Percentiles rank a stretch among this genome's conserved stretches.
Conservation (phyloP, 2,888 invertebrate genomes). For the Eupelmus urozonus region DNA sequence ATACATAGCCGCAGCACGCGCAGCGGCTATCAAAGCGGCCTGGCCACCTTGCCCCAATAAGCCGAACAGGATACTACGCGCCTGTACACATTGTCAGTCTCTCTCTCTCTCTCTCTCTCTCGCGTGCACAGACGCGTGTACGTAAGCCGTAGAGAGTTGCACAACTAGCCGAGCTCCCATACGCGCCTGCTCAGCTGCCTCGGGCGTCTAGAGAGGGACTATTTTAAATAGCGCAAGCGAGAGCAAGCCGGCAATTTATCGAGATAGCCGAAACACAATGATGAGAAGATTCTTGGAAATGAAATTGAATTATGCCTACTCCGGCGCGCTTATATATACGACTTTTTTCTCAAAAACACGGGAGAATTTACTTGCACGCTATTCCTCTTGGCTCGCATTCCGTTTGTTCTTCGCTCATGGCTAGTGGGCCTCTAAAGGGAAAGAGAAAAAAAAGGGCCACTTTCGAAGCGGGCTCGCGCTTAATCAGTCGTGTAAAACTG, state of each 20-base stretch:
- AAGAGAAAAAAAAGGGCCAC: neutral
- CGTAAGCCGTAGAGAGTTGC: slow-evolving; percentile 21
- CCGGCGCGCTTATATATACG: neutral
- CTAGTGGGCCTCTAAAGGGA: no score
- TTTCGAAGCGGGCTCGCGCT: slow-evolving; percentile 2
- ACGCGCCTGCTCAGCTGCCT: slow-evolving; percentile 5
- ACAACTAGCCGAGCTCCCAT: slow-evolving; percentile 18
- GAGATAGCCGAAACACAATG: slow-evolving; percentile 56
- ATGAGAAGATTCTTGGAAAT: slow-evolving; percentile 61
- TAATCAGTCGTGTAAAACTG: no score
- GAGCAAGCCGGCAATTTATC: slow-evolving; percentile 53
- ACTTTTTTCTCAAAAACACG: no score
- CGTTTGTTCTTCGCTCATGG: neutral
- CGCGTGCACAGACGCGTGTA: neutral
- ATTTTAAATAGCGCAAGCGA: slow-evolving; percentile 59
- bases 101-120: no score
- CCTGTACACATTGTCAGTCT: neutral
- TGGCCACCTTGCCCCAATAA: slow-evolving; percentile 75
- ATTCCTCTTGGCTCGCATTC: neutral
- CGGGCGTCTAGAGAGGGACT: slow-evolving; percentile 39
- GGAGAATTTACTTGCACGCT: no score
- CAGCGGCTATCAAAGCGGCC: no score
- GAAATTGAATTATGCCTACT: slow-evolving; percentile 45
- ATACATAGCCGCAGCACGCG: no score
- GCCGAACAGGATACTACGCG: slow-evolving; percentile 71